A percentile compares a stretch with the other conserved stretches of the same genome.
These are phyloP conservation scores for Digitonthophagus gazella DNA, from an alignment of 2,888 invertebrate species.

Conservation along the genomic window DNA sequence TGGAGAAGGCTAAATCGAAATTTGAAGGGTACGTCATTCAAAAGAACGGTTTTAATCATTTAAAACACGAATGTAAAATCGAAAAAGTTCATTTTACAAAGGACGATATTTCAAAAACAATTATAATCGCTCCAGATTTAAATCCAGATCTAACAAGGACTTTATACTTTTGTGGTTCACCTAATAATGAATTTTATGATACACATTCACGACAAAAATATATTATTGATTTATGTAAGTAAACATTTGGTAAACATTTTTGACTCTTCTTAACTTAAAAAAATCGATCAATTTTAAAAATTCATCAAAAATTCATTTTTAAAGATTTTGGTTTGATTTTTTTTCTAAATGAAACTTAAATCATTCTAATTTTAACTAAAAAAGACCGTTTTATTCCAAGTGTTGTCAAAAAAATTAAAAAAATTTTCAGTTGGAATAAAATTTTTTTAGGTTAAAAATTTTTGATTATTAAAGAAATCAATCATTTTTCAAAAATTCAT, in stretches of 20 bases:
- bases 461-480: no score
- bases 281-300: neutral
- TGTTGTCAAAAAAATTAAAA: no score
- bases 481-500: no score
- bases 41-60: neutral
- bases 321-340: no score
- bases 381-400: no score
- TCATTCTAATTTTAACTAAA: no score
- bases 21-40: constrained; percentile 56
- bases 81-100: neutral
- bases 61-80: neutral
- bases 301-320: no score
- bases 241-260: no score
- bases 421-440: no score
- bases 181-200: neutral
- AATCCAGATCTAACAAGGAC: neutral
- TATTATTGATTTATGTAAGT: neutral
- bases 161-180: neutral
- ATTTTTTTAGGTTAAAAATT: no score
- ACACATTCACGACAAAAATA: neutral
- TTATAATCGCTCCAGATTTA: neutral
- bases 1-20: constrained; percentile 63
- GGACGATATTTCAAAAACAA: neutral
- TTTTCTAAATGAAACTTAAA: no score
- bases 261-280: neutral